Base-by-base conservation (phyloP, 1,140 invertebrate species). In the Zaprionus capensis region DNA sequence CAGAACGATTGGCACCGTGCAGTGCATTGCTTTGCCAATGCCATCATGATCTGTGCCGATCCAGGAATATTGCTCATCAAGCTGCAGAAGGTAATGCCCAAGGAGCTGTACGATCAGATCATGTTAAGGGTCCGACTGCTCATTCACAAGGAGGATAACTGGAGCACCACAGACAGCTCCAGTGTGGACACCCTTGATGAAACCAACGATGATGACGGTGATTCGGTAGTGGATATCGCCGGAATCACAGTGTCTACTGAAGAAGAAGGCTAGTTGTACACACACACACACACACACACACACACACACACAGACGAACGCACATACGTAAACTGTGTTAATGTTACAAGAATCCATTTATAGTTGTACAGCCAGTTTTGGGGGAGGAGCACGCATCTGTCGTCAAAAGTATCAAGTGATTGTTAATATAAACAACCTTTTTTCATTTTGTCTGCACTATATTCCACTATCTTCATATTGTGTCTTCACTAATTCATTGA, bases 11-110 rank as follows among this genome's bases (percentile, higher is more conserved):
- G 63, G 38, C 17, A 57, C 2, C 51, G 28, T 1, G 63, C 75
- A 1, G 22, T 73, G 0, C 62, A 24, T 5, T 41, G 72, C 26
- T 77, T 72, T 41, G 63, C 51, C 22, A 64, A 62, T 5, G 70
- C 75, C 12, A 46, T 63, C n/a, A 72, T 51, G 51, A 63, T 77
- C 26, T 77, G 70, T 15, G 63, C 49, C 0, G 49, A 73, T 62
- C 44, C 75, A 12, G 14, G n/a, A 1, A 41, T 67, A 34, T 51
- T 73, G 17, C 20, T 77, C 0, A 15, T 20, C 14, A 51, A 63
- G 1, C n/a, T 76, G 22, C 14, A 46, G 11, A 12, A 22, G 6
- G 6, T 41, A 12, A 17, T 77, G 6, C 44, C 74, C n/a, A n/a
- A 38, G 0, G 46, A 59, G 12, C 44, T 71, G 2, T 72, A 72